These are phyloP conservation scores for Pseudococcus longispinus DNA, from an alignment of 2,888 invertebrate genomes.

Conservation along the genomic window DNA sequence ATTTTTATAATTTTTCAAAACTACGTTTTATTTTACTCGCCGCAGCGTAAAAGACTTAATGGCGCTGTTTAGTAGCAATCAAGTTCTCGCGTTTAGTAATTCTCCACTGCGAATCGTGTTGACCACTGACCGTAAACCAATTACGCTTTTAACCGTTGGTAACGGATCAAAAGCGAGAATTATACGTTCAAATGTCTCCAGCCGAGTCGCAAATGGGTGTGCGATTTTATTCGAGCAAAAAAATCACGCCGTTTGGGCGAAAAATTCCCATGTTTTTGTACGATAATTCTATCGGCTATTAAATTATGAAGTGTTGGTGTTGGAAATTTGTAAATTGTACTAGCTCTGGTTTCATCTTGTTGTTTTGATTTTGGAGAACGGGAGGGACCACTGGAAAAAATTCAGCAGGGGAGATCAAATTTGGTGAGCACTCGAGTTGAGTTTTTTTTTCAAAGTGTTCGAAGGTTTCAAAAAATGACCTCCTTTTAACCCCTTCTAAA, in stretches of 20 bases:
- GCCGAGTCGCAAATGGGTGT: not conserved
- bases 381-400: no score
- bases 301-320: no score
- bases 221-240: not conserved
- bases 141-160: not conserved
- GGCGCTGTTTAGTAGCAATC: not conserved
- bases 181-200: conserved; percentile 13
- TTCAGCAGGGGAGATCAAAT: no score
- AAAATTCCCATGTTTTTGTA: not conserved
- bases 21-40: conserved; percentile 11
- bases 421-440: no score
- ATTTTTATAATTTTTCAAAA: not conserved
- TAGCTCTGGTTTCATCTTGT: no score
- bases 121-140: conserved; percentile 37
- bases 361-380: no score
- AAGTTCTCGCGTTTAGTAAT: not conserved
- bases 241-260: not conserved
- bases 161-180: conserved; percentile 24
- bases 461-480: no score
- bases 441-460: no score
- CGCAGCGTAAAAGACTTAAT: conserved; percentile 1
- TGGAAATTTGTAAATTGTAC: no score
- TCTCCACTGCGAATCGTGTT: not conserved
- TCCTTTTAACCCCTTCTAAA: no score
- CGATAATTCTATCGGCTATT: not conserved